Evolutionary conservation across 2,888 invertebrate species (phyloP).

Genomic region (Salpingus planirostris): DNA sequence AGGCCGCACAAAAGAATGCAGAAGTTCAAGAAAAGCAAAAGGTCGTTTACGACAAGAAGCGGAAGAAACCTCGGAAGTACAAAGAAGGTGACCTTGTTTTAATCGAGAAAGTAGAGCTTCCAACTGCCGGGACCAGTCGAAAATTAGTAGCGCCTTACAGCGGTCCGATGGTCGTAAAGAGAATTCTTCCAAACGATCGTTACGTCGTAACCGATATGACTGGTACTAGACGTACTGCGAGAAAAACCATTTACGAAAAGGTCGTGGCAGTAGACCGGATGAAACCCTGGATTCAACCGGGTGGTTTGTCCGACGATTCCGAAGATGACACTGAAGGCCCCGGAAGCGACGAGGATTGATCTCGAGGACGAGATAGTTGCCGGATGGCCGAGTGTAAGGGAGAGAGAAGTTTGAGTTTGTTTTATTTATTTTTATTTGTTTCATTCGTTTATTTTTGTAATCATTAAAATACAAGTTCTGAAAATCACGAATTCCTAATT

Average conservation of each 20-base stretch:
- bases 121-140: background rate
- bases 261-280: background rate
- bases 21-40: constrained; percentile 3
- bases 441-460: no score
- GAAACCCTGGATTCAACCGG: background rate
- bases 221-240: background rate
- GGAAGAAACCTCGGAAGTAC: constrained; percentile 1
- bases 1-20: constrained; percentile 2
- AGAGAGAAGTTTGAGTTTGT: no score
- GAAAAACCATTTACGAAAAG: background rate
- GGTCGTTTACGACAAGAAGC: background rate
- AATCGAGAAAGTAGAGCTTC: background rate
- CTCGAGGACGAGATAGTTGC: no score
- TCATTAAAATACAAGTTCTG: no score
- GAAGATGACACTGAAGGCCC: background rate
- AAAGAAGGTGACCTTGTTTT: background rate
- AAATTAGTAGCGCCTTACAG: background rate
- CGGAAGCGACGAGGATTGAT: no score
- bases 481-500: no score
- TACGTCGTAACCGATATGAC: background rate
- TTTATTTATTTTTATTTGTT: no score
- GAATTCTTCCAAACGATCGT: background rate
- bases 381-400: no score
- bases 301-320: background rate
- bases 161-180: background rate